Conservation (phyloP, 2,888 invertebrate genomes). For the Erebia ligea region DNA sequence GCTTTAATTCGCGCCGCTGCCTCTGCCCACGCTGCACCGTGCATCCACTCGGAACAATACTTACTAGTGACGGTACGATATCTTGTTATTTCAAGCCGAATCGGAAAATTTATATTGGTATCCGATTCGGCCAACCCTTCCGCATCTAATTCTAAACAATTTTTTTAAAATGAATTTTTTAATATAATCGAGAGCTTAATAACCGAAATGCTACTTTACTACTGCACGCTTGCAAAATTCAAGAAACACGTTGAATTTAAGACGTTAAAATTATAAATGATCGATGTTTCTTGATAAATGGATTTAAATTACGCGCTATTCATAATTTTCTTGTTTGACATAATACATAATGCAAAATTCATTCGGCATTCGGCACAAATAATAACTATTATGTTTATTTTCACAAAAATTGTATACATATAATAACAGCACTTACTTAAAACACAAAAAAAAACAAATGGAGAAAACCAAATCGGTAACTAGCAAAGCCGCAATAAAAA, state of each 20-base stretch:
- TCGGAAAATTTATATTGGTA: not conserved
- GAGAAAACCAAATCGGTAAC: not conserved
- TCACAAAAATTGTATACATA: too few relatives aligned
- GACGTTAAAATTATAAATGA: not conserved
- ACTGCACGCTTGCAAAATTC: not conserved
- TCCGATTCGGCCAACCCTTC: not conserved
- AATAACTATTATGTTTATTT: too few relatives aligned
- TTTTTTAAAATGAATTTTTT: too few relatives aligned
- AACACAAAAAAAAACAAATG: too few relatives aligned
- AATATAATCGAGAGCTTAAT: too few relatives aligned
- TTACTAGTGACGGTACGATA: slow-evolving; percentile 16
- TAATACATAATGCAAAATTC: too few relatives aligned
- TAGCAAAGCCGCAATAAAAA: not conserved
- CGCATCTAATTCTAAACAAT: too few relatives aligned
- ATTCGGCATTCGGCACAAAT: too few relatives aligned
- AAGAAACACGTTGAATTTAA: not conserved
- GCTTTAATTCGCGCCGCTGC: slow-evolving; percentile 78
- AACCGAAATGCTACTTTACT: not conserved
- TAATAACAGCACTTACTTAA: too few relatives aligned
- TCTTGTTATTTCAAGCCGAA: slow-evolving; percentile 4
- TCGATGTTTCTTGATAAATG: too few relatives aligned
- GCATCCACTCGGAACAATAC: slow-evolving; percentile 81
- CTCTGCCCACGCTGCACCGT: slow-evolving; percentile 73
- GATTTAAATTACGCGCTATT: too few relatives aligned
- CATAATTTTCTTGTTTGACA: too few relatives aligned